These are phyloP conservation scores for Falco concolor DNA, from an alignment of 2,797 vertebrate species.

Conservation along the genomic window DNA sequence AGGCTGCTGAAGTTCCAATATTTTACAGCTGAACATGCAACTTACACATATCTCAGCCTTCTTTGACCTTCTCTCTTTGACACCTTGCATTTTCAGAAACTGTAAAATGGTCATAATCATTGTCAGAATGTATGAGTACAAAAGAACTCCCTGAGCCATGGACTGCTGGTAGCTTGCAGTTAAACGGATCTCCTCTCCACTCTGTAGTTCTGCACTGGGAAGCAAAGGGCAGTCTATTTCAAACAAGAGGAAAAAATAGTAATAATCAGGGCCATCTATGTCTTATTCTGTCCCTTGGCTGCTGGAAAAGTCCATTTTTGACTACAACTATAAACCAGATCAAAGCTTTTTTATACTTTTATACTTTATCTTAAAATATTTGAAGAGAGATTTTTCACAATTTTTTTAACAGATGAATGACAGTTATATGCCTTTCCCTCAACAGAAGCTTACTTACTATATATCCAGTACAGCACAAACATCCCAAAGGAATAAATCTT, in stretches of 20 bases:
- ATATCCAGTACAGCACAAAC: background rate
- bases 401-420: background rate
- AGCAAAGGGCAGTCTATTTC: background rate
- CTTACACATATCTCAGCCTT: background rate
- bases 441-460: background rate
- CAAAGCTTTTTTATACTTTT: background rate
- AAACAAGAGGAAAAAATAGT: rapidly evolving
- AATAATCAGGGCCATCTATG: background rate
- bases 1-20: background rate
- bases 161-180: background rate
- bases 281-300: background rate
- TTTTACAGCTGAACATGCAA: background rate
- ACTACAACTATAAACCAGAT: background rate
- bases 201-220: background rate
- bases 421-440: background rate
- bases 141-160: background rate
- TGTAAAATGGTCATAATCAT: background rate
- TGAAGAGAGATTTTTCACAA: background rate
- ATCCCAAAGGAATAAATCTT: background rate
- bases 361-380: background rate
- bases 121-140: background rate
- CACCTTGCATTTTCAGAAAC: background rate
- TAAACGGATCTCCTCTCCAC: background rate
- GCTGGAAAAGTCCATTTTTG: background rate
- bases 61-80: background rate